These are phyloP conservation scores for Atrichornis clamosus DNA, from an alignment of 2,113 vertebrate genomes.

Conservation along the genomic window DNA sequence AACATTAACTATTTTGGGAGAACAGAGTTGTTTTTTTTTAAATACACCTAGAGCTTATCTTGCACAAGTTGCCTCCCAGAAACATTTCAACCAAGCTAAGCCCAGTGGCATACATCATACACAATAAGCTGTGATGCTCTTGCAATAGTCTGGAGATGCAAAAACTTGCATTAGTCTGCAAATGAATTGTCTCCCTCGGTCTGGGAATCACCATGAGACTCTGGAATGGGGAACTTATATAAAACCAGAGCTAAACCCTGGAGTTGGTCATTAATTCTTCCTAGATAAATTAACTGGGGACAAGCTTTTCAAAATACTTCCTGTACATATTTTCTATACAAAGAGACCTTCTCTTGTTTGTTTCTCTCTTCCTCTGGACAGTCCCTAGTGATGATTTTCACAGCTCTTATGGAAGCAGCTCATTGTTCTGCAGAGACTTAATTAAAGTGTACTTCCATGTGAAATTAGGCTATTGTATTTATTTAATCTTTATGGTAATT, in stretches of 20 bases:
- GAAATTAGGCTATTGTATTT: conserved; percentile 45
- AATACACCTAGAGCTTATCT: not conserved
- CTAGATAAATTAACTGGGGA: conserved; percentile 22
- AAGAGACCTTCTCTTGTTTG: conserved; percentile 50
- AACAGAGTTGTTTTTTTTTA: not conserved
- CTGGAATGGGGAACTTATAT: not conserved
- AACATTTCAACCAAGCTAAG: not conserved
- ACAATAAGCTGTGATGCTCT: not conserved
- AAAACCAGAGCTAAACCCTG: not conserved
- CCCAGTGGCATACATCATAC: not conserved
- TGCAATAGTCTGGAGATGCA: not conserved
- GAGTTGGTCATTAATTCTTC: conserved; percentile 15
- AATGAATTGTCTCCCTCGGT: not conserved
- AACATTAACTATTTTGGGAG: not conserved
- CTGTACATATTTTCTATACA: conserved; percentile 54
- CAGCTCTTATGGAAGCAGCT: conserved; percentile 40
- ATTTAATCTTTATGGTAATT: conserved; percentile 42
- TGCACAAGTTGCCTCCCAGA: not conserved
- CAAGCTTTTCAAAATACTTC: conserved; percentile 44
- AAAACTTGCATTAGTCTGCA: not conserved
- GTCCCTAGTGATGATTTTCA: conserved; percentile 40
- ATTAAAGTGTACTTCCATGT: conserved; percentile 54
- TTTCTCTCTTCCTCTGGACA: conserved; percentile 49
- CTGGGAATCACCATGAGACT: not conserved
- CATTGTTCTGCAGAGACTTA: conserved; percentile 48